Conservation (phyloP, 2,888 invertebrate species). For the Lasioglossum malachurum region DNA sequence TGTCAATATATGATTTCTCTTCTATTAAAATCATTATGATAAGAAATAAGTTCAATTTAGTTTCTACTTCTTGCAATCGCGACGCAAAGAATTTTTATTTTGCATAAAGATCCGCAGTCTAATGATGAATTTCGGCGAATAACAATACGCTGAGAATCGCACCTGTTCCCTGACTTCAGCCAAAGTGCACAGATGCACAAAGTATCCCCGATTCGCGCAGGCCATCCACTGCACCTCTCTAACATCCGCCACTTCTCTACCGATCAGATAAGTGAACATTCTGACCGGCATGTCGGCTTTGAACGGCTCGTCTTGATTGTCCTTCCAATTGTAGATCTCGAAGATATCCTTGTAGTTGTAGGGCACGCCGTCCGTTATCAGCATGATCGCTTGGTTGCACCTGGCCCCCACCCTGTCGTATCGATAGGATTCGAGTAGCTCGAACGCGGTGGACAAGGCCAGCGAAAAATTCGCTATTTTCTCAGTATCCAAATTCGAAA, state of each 20-base stretch:
- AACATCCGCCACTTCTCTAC: constrained; percentile 94
- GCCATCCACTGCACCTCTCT: constrained; percentile 99
- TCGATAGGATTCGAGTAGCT: constrained; percentile 90
- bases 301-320: constrained; percentile 86
- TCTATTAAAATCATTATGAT: too few relatives aligned
- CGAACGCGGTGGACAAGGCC: constrained; percentile 95
- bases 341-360: constrained; percentile 97
- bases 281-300: constrained; percentile 91
- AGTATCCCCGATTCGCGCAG: constrained; percentile 98
- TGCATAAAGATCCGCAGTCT: too few relatives aligned
- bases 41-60: too few relatives aligned
- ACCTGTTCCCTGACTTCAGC: constrained; percentile 99
- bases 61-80: too few relatives aligned
- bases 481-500: constrained; percentile 92
- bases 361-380: constrained; percentile 99
- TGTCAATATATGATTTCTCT: too few relatives aligned
- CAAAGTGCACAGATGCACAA: constrained; percentile 97
- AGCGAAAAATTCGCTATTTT: constrained; percentile 97
- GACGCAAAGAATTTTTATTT: too few relatives aligned
- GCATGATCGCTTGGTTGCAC: constrained; percentile 98
- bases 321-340: constrained; percentile 94
- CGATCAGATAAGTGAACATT: constrained; percentile 99
- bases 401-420: constrained; percentile 88
- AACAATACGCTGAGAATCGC: not conserved
- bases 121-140: too few relatives aligned